Conservation (phyloP, 2,113 vertebrate genomes). For the Phrynosoma blainvillii region DNA sequence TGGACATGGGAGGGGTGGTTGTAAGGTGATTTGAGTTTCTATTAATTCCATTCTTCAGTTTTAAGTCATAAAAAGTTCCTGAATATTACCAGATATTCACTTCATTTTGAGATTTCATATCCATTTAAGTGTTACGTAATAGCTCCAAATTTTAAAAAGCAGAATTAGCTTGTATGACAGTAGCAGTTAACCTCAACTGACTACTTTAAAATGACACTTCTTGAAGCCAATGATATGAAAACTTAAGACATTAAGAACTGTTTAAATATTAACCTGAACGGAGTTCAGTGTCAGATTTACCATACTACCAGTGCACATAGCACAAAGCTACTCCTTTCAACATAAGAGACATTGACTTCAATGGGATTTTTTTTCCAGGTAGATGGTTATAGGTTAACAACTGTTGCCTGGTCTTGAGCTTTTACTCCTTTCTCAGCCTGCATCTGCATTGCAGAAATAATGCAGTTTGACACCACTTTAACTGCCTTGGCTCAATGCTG, state of each 20-base stretch:
- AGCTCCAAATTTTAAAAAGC: neutral
- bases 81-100: neutral
- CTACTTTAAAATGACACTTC: neutral
- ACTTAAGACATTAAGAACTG: neutral
- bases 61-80: neutral
- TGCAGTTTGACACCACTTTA: no score
- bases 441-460: no score
- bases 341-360: no score
- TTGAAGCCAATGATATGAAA: neutral
- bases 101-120: conserved; percentile 14
- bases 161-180: conserved; percentile 21
- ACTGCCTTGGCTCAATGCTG: no score
- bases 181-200: neutral
- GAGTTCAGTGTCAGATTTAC: neutral
- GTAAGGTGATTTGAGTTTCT: neutral
- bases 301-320: neutral
- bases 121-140: conserved; percentile 9
- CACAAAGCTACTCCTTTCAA: no score
- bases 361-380: neutral
- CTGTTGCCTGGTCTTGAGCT: neutral
- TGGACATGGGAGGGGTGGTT: neutral
- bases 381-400: no score
- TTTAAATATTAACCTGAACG: fast-evolving
- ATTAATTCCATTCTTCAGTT: conserved; percentile 37
- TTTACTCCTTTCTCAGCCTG: neutral